Evolutionary conservation across 2,113 vertebrate species (phyloP).

Genomic region (Ariopsis seemanni): DNA sequence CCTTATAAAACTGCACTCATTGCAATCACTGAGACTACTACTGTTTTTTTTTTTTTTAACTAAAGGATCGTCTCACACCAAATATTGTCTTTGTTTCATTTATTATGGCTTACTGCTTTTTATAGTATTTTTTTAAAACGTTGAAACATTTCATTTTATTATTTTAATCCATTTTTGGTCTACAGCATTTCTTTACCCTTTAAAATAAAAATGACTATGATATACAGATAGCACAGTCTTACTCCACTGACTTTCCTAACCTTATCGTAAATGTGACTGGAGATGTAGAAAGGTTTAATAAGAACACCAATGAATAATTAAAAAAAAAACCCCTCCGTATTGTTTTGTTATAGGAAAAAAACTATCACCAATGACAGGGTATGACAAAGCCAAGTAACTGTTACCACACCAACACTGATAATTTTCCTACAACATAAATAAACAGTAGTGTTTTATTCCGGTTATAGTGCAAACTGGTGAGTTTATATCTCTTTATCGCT

Average conservation of each 20-base stretch:
- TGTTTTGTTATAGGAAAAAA: not conserved
- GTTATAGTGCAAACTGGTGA: not conserved
- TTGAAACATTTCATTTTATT: too few relatives aligned
- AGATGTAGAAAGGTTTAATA: not conserved
- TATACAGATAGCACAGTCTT: not conserved
- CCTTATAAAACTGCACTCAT: too few relatives aligned
- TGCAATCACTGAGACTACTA: too few relatives aligned
- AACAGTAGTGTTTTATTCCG: not conserved
- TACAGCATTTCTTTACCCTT: too few relatives aligned
- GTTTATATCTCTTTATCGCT: not conserved
- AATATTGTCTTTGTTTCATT: too few relatives aligned
- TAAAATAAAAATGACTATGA: not conserved
- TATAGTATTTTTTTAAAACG: too few relatives aligned
- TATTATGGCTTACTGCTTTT: too few relatives aligned
- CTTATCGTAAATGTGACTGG: not conserved
- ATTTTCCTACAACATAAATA: not conserved
- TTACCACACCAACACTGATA: not conserved
- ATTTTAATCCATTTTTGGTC: too few relatives aligned
- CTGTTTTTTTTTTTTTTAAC: too few relatives aligned
- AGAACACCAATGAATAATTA: not conserved
- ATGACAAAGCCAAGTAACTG: not conserved
- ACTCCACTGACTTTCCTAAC: not conserved
- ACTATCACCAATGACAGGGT: not conserved
- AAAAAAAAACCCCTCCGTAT: not conserved
- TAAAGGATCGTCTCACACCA: too few relatives aligned